These are phyloP conservation scores for Epizoanthus scotinus DNA, from an alignment of 92 coral and sea anemone species.

Conservation along the genomic window DNA sequence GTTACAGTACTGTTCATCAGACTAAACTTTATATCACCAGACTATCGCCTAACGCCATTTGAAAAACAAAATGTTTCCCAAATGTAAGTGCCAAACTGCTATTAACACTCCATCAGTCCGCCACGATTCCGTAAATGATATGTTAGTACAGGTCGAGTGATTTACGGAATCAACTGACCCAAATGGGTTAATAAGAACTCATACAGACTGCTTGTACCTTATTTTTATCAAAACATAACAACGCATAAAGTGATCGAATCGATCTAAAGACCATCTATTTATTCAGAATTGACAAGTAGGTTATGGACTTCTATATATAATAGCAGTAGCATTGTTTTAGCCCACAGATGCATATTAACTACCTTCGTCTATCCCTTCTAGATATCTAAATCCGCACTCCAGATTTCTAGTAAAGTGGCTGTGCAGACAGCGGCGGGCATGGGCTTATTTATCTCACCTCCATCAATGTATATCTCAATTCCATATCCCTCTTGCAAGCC, in stretches of 20 bases:
- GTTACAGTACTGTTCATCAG: slow-evolving; percentile 2
- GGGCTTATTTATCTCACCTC: slow-evolving; percentile 58
- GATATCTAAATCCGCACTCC: background rate
- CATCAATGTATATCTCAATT: slow-evolving; percentile 82
- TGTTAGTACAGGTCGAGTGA: background rate
- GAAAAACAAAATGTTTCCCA: background rate
- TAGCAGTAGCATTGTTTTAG: background rate
- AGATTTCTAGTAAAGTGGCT: slow-evolving; percentile 1
- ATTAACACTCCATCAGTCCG: background rate
- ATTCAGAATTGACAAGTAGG: too few species aligned
- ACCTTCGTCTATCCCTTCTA: background rate
- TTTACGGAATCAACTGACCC: background rate
- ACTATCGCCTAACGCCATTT: background rate
- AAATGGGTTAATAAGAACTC: background rate
- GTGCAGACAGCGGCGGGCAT: background rate
- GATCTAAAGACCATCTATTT: background rate
- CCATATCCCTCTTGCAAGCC: slow-evolving; percentile 93
- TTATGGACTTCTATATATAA: background rate
- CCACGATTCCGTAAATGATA: background rate
- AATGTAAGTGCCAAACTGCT: background rate
- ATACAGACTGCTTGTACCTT: background rate
- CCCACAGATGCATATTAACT: background rate
- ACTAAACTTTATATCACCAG: background rate
- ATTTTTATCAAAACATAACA: background rate
- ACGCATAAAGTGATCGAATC: background rate